Base-by-base conservation (phyloP, 2,113 vertebrate species). In the Motacilla tschutschensis region DNA sequence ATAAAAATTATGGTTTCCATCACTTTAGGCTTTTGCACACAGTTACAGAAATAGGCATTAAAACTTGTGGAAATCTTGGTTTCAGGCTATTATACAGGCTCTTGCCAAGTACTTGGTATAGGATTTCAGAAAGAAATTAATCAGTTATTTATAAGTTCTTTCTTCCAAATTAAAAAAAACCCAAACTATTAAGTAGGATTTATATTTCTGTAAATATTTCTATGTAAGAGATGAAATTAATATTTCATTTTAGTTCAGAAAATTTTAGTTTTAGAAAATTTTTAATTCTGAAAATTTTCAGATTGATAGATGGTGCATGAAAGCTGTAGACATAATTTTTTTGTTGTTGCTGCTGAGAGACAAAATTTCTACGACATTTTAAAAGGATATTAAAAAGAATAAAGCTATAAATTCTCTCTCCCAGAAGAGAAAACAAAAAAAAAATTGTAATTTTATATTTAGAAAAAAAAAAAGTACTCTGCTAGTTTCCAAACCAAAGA, bases 11-110 rank as follows among this genome's bases (percentile, higher is more conserved):
- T 4, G 12, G 12, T 51, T 85, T 76, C 47, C 16, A 75, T 35
- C n/a, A 38, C 59, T 79, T 89, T 36, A 83, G 46, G 43, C 10
- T 84, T 89, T 81, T 93, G 31, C 7, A 12, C 73, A 29, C 29
- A 21, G 14, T 59, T 81, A 79, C 33, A 87, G 66, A 93, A 91
- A 84, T 13, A 87, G 41, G 29, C 50, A 72, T 85, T 85, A 85
- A 87, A 83, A 66, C n/a, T 58, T 74, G 44, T 17, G 16, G 38
- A n/a, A 77, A 55, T 77, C 20, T 44, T 40, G 36, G 77, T 70
- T 66, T 24, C 28, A 73, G 22, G 28, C 48, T 35, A n/a, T 19
- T 19, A 16, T 16, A 40, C 12, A 51, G 36, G 50, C 9, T 41
- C 8, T 51, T 87, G 53, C 8, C 20, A 70, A 33, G 8, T 59